These are phyloP conservation scores for Channallabes apus DNA, from an alignment of 2,797 vertebrate genomes.

Conservation along the genomic window DNA sequence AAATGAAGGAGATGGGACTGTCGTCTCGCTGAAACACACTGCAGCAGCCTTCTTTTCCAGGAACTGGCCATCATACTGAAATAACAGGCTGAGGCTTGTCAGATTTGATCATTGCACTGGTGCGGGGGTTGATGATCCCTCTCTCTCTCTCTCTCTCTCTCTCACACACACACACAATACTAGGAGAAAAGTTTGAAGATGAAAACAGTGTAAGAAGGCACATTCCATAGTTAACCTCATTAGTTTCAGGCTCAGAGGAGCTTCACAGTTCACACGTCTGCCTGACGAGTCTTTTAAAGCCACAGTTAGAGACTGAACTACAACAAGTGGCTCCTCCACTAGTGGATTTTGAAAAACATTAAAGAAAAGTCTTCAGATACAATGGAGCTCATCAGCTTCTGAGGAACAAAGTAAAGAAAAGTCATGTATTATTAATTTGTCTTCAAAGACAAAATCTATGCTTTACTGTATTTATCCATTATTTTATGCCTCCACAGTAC, in stretches of 20 bases:
- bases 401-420: not conserved
- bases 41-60: slow-evolving; percentile 45
- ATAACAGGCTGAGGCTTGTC: slow-evolving; percentile 58
- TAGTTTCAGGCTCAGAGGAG: not conserved
- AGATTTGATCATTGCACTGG: slow-evolving; percentile 39
- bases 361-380: not conserved
- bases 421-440: not conserved
- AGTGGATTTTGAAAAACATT: not conserved
- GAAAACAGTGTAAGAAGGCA: not conserved
- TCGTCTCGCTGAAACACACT: slow-evolving; percentile 43
- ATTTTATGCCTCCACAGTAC: not conserved
- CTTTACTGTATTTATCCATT: not conserved
- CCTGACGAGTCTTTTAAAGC: not conserved
- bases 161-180: not conserved
- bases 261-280: not conserved
- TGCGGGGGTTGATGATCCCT: slow-evolving; percentile 8
- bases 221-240: slow-evolving; percentile 34
- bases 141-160: too few relatives aligned
- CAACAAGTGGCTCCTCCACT: not conserved
- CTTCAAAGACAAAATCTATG: not conserved
- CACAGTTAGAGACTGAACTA: not conserved
- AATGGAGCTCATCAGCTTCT: not conserved
- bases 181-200: not conserved
- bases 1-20: slow-evolving; percentile 64
- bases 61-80: slow-evolving; percentile 56